A percentile compares a stretch with the other conserved stretches of the same genome.
phyloP scores from a whole-genome alignment of 1,140 invertebrate species.

The Zophobas atratus region DNA sequence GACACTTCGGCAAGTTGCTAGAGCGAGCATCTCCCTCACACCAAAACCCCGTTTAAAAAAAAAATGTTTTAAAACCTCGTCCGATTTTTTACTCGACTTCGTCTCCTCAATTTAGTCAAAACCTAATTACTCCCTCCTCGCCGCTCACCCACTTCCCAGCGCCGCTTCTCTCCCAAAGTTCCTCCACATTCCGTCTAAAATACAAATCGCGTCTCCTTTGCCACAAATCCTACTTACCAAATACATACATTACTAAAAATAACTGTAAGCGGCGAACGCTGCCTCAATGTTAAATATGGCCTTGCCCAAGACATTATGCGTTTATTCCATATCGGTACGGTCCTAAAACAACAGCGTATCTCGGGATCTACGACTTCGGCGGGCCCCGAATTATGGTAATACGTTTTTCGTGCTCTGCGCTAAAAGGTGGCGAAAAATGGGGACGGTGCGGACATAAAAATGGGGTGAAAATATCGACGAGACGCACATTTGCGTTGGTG shows the following conservation, averaged over 20 bases:
- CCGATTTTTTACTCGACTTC: too few relatives aligned
- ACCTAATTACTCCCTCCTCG: too few relatives aligned
- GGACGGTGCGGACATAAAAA: not conserved
- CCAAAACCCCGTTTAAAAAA: not conserved
- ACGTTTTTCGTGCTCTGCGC: not conserved
- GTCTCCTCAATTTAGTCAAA: too few relatives aligned
- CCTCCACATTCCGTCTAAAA: not conserved
- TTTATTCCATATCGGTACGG: slow-evolving; percentile 26
- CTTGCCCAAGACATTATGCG: slow-evolving; percentile 41
- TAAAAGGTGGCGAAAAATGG: not conserved
- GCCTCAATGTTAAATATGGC: slow-evolving; percentile 20
- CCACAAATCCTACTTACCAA: slow-evolving; percentile 30
- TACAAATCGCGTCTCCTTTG: slow-evolving; percentile 11
- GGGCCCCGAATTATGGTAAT: not conserved
- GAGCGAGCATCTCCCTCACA: too few relatives aligned
- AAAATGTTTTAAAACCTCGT: not conserved
- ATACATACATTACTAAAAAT: slow-evolving; percentile 41
- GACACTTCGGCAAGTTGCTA: too few relatives aligned
- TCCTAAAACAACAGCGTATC: not conserved
- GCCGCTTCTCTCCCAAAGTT: too few relatives aligned
- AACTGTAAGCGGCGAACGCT: slow-evolving; percentile 22
- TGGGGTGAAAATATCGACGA: slow-evolving; percentile 22
- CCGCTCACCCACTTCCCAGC: too few relatives aligned
- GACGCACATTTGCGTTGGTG: slow-evolving; percentile 38
- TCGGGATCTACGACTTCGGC: not conserved